Conservation (phyloP, 2,888 invertebrate genomes). For the Drosophila maculinotata region DNA sequence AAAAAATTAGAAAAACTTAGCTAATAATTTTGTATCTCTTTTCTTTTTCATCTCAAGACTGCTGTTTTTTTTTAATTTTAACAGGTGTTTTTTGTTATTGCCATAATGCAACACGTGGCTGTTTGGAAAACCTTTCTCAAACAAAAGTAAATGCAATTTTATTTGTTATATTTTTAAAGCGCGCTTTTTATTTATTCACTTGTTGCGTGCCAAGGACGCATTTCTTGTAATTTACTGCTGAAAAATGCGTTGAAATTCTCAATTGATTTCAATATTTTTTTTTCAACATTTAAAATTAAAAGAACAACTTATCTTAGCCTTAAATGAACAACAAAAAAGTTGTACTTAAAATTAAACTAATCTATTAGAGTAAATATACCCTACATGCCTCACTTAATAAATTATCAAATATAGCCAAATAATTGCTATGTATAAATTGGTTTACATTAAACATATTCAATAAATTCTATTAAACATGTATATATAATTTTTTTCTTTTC, state of each 20-base stretch:
- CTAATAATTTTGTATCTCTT: too few species aligned
- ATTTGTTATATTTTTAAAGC: constrained; percentile 34
- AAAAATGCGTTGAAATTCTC: constrained; percentile 59
- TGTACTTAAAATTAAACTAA: constrained; percentile 49
- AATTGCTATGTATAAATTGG: constrained; percentile 15
- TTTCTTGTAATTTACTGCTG: constrained; percentile 40
- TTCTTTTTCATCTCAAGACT: too few species aligned
- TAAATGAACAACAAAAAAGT: constrained; percentile 54
- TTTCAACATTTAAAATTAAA: constrained; percentile 67
- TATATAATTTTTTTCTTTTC: constrained; percentile 9
- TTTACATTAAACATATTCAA: constrained; percentile 30
- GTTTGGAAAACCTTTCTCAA: too few species aligned
- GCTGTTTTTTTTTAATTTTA: too few species aligned
- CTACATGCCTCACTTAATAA: constrained; percentile 30
- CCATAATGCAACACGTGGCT: too few species aligned
- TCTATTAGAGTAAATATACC: constrained; percentile 30
- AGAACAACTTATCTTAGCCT: constrained; percentile 50
- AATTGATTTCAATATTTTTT: constrained; percentile 56
- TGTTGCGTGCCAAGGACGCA: constrained; percentile 33
- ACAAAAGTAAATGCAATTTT: too few species aligned
- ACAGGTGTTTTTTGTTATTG: too few species aligned
- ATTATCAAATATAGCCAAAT: constrained; percentile 34
- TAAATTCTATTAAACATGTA: constrained; percentile 28
- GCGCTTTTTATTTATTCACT: constrained; percentile 43
- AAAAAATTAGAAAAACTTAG: too few species aligned